phyloP scores from a whole-genome alignment of 2,113 vertebrate genomes.

The Calonectris borealis region DNA sequence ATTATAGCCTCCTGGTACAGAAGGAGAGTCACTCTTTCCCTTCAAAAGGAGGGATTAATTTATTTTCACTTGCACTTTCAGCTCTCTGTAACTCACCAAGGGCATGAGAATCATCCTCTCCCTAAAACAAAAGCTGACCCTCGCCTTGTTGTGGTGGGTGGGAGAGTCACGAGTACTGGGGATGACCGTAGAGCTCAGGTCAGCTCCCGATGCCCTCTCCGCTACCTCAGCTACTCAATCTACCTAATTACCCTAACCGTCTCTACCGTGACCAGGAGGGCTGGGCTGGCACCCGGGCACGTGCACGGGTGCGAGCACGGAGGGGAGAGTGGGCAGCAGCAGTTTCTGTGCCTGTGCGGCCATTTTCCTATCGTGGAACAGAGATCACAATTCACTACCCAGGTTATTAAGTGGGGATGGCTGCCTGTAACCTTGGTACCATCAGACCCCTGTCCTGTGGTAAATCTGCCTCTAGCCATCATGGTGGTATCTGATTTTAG shows the following conservation, averaged over 20 bases:
- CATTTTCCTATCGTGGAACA: not conserved
- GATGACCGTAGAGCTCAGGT: not conserved
- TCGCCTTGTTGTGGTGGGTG: not conserved
- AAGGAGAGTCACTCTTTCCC: not conserved
- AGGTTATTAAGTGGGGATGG: not conserved
- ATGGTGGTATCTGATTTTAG: not conserved
- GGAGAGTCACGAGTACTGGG: not conserved
- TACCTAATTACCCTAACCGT: not conserved
- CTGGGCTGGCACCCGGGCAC: fast-evolving
- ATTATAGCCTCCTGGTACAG: not conserved
- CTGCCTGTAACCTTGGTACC: not conserved
- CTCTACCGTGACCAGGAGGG: not conserved
- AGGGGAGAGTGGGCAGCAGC: fast-evolving
- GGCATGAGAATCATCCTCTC: not conserved
- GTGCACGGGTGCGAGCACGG: fast-evolving
- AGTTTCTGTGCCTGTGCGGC: not conserved
- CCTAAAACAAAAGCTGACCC: not conserved
- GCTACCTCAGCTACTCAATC: not conserved
- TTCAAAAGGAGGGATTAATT: not conserved
- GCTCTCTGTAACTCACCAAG: fast-evolving
- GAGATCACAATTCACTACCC: not conserved
- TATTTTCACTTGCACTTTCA: not conserved
- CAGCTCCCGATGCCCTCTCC: fast-evolving
- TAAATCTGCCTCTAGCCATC: not conserved
- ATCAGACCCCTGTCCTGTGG: not conserved